These are phyloP conservation scores for Embidobia sp. DNA, from an alignment of 2,888 invertebrate genomes.

Conservation along the genomic window DNA sequence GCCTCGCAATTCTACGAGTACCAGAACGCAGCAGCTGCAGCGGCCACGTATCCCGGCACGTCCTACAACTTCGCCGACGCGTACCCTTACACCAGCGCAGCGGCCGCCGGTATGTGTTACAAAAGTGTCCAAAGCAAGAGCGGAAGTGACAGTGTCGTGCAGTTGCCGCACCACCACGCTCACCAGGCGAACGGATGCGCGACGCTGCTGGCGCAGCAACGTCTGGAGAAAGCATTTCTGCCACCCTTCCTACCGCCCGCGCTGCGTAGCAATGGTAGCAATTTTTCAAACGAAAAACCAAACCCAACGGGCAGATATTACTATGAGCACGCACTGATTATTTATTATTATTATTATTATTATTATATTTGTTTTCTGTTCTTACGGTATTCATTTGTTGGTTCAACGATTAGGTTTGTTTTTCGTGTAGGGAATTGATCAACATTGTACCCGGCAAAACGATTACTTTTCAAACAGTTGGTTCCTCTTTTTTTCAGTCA, in stretches of 20 bases:
- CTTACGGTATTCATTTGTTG: too few relatives aligned
- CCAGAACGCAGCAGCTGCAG: slow-evolving; percentile 88
- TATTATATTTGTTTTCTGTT: too few relatives aligned
- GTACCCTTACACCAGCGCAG: slow-evolving; percentile 85
- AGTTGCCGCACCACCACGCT: slow-evolving; percentile 69
- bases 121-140: slow-evolving; percentile 72
- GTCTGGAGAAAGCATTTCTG: slow-evolving; percentile 75
- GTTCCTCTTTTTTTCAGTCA: too few relatives aligned
- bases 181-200: slow-evolving; percentile 69
- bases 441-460: too few relatives aligned
- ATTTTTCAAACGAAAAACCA: slow-evolving; percentile 62
- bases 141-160: slow-evolving; percentile 71
- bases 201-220: slow-evolving; percentile 74
- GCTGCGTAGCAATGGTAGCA: slow-evolving; percentile 79
- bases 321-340: slow-evolving; percentile 43
- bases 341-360: too few relatives aligned
- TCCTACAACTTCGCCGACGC: slow-evolving; percentile 89
- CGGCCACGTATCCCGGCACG: slow-evolving; percentile 87
- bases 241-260: slow-evolving; percentile 78
- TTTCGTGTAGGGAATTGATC: too few relatives aligned
- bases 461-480: too few relatives aligned
- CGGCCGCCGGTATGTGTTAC: slow-evolving; percentile 85
- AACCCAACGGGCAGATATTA: slow-evolving; percentile 13
- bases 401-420: too few relatives aligned
- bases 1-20: slow-evolving; percentile 93